A percentile compares a stretch with the other conserved stretches of the same genome.
Evolutionary conservation across 1,140 invertebrate species (phyloP).

Genomic region (Araneus ventricosus): DNA sequence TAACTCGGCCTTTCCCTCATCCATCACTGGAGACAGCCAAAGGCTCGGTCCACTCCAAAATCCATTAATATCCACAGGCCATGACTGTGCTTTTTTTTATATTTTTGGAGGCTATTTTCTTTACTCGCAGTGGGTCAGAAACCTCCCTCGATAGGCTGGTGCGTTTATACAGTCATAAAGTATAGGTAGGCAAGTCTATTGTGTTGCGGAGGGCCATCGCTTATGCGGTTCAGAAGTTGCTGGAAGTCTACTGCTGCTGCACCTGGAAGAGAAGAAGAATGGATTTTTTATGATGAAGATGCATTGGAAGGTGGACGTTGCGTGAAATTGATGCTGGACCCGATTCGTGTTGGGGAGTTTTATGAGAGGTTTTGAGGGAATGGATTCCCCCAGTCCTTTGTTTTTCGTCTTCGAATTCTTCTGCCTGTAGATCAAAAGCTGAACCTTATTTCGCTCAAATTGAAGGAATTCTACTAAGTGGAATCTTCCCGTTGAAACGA

Average conservation of each 20-base stretch:
- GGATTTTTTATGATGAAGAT: conserved; percentile 58
- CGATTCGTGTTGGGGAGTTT: background rate
- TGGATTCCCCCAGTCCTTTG: too few species aligned
- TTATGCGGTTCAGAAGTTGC: conserved; percentile 52
- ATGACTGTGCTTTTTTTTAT: conserved; percentile 46
- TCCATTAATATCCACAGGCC: conserved; percentile 65
- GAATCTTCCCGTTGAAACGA: too few species aligned
- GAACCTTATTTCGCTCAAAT: too few species aligned
- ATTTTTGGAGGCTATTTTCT: conserved; percentile 29
- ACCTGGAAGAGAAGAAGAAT: conserved; percentile 10
- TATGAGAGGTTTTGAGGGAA: conserved; percentile 7
- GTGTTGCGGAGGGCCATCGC: conserved; percentile 23
- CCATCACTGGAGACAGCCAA: conserved; percentile 55
- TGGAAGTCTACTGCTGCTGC: background rate
- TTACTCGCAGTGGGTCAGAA: conserved; percentile 12
- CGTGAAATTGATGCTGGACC: conserved; percentile 56
- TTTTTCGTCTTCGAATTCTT: too few species aligned
- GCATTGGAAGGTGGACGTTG: conserved; percentile 52
- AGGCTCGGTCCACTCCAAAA: conserved; percentile 66
- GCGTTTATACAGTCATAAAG: conserved; percentile 72
- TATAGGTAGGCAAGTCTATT: conserved; percentile 53
- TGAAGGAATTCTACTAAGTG: too few species aligned
- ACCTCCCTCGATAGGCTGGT: conserved; percentile 6
- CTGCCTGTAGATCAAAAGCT: too few species aligned
- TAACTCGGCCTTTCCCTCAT: background rate